A percentile compares a stretch with the other conserved stretches of the same genome.
Conservation (phyloP, 35 echinoderm and acorn worm species). For the Chiridota heheva region DNA sequence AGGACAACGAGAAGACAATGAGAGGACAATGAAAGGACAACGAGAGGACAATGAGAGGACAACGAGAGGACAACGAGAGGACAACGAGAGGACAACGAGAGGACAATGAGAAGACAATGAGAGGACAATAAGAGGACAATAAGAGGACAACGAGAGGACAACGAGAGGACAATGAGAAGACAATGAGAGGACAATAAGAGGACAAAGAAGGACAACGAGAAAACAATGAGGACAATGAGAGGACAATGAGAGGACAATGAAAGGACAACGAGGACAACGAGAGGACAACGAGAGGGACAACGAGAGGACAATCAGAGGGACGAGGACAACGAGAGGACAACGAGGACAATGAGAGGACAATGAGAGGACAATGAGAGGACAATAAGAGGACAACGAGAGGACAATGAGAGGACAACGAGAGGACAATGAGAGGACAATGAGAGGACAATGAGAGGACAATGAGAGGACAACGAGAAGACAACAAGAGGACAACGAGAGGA, state of each 20-base stretch:
- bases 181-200: not conserved
- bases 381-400: not conserved
- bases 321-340: not conserved
- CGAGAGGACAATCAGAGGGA: not conserved
- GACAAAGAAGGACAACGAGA: not conserved
- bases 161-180: not conserved
- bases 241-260: not conserved
- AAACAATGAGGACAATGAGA: not conserved
- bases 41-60: no score
- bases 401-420: no score
- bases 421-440: not conserved
- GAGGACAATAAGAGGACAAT: not conserved
- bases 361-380: not conserved
- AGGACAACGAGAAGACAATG: no score
- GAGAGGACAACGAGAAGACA: no score
- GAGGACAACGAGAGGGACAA: not conserved
- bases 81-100: no score
- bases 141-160: no score
- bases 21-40: no score
- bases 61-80: no score
- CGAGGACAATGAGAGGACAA: not conserved
- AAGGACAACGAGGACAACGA: not conserved
- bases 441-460: not conserved
- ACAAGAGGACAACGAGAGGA: no score
- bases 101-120: no score